Percentiles rank a stretch among this genome's conserved stretches.
Evolutionary conservation across 2,888 invertebrate genomes (phyloP).

Genomic region (Drosophila yooni): DNA sequence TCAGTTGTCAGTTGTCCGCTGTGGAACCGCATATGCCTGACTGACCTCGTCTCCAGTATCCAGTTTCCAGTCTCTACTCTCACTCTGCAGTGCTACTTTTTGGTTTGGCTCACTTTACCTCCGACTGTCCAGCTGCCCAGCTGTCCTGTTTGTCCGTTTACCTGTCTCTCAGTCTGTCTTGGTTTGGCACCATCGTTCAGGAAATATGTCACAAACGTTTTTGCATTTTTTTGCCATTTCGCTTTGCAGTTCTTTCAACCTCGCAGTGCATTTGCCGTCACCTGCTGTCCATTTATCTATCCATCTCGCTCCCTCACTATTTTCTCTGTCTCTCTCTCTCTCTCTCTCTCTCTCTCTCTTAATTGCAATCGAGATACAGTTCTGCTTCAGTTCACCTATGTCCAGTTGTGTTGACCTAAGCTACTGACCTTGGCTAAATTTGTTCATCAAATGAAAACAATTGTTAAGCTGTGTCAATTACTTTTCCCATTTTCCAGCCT

Average conservation of each 20-base stretch:
- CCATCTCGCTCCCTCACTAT: too few species aligned
- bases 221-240: conserved; percentile 58
- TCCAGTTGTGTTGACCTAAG: too few species aligned
- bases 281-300: conserved; percentile 15
- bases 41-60: conserved; percentile 35
- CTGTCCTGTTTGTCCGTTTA: conserved; percentile 17
- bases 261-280: conserved; percentile 34
- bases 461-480: conserved; percentile 4
- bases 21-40: conserved; percentile 39
- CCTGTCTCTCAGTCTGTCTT: conserved; percentile 22
- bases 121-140: not conserved
- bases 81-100: conserved; percentile 7
- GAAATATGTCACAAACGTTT: conserved; percentile 69
- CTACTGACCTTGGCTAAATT: conserved; percentile 27
- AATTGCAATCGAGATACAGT: conserved; percentile 61
- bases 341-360: conserved; percentile 24
- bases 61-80: conserved; percentile 2
- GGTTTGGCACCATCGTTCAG: conserved; percentile 38
- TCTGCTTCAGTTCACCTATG: conserved; percentile 3
- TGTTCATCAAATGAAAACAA: not conserved
- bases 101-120: conserved; percentile 11
- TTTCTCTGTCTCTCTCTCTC: not conserved
- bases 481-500: not conserved
- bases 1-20: conserved; percentile 40
- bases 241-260: conserved; percentile 6